Conservation (phyloP, 2,888 invertebrate genomes). For the Erebia epiphron region DNA sequence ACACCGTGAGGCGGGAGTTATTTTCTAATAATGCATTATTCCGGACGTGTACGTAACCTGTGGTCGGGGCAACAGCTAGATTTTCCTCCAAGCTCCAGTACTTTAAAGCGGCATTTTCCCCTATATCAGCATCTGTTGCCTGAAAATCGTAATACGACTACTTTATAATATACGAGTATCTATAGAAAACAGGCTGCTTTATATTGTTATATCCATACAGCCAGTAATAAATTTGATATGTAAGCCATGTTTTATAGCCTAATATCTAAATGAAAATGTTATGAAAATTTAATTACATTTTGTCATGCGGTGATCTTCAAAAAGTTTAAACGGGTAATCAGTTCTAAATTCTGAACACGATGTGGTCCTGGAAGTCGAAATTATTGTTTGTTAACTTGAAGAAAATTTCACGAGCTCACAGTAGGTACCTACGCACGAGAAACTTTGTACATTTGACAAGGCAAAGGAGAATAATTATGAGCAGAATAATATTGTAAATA, state of each 20-base stretch:
- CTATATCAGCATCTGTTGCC: constrained; percentile 83
- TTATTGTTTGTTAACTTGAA: neutral
- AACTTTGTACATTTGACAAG: constrained; percentile 13
- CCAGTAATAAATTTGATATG: no score
- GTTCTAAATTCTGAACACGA: constrained; percentile 2
- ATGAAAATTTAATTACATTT: neutral
- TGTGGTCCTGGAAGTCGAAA: neutral
- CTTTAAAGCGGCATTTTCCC: constrained; percentile 75
- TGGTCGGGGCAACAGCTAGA: constrained; percentile 80
- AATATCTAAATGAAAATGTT: neutral
- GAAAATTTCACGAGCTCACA: neutral
- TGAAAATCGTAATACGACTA: constrained; percentile 44
- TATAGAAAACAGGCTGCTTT: neutral
- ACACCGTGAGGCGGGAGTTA: constrained; percentile 56
- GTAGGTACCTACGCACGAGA: neutral
- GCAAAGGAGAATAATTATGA: constrained; percentile 11
- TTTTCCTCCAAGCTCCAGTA: constrained; percentile 66
- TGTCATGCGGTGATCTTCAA: neutral
- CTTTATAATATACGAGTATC: neutral
- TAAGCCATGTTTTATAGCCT: no score
- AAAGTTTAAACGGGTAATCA: neutral
- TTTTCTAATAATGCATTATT: constrained; percentile 62
- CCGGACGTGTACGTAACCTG: constrained; percentile 83
- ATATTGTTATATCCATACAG: neutral
- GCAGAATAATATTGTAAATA: constrained; percentile 15